A percentile compares a stretch with the other conserved stretches of the same genome.
phyloP scores from a whole-genome alignment of 37 sponge, comb jelly and placozoan species.

The Sycon ciliatum region DNA sequence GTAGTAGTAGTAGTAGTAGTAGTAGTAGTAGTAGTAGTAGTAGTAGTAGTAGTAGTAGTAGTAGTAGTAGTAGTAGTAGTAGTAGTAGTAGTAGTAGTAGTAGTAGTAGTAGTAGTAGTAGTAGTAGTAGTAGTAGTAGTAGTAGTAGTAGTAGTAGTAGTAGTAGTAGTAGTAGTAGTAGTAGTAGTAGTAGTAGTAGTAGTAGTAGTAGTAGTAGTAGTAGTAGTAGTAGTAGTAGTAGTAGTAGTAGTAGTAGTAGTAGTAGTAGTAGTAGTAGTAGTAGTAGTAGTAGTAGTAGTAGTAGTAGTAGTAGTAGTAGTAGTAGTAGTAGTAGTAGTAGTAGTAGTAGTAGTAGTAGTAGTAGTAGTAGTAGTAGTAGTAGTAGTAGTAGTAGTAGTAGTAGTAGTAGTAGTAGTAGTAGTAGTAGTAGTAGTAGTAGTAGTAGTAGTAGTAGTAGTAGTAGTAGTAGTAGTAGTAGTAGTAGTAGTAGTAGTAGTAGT shows the following conservation, averaged over 20 bases:
- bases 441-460: slow-evolving; percentile 8
- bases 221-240: slow-evolving; percentile 6
- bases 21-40: slow-evolving; percentile 8
- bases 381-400: slow-evolving; percentile 8
- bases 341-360: slow-evolving; percentile 6
- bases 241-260: slow-evolving; percentile 8
- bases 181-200: slow-evolving; percentile 8
- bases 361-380: slow-evolving; percentile 8
- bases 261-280: slow-evolving; percentile 8
- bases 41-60: slow-evolving; percentile 6
- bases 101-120: slow-evolving; percentile 6
- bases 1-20: slow-evolving; percentile 8
- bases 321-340: slow-evolving; percentile 8
- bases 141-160: slow-evolving; percentile 8
- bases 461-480: slow-evolving; percentile 6
- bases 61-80: slow-evolving; percentile 8
- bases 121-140: slow-evolving; percentile 8
- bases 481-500: slow-evolving; percentile 8
- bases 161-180: slow-evolving; percentile 6
- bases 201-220: slow-evolving; percentile 8
- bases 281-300: slow-evolving; percentile 6
- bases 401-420: slow-evolving; percentile 6
- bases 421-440: slow-evolving; percentile 8
- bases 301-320: slow-evolving; percentile 8
- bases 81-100: slow-evolving; percentile 8